Evolutionary conservation across 2,888 invertebrate genomes (phyloP).

Genomic region (Dicyrtoma fusca): DNA sequence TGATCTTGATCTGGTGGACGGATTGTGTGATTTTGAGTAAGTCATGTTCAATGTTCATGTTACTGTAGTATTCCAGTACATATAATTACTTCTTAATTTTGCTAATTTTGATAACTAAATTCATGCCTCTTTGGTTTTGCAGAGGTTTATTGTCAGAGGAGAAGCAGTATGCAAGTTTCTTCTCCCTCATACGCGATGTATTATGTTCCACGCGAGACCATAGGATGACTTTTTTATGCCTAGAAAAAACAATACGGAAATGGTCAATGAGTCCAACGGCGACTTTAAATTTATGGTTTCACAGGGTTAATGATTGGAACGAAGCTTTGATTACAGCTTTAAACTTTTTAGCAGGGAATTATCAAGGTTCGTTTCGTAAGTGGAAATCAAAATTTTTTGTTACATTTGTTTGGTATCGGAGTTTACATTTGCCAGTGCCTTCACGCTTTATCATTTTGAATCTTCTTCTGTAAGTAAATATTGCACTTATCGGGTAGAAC

Average conservation of each 20-base stretch:
- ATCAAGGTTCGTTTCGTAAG: conserved; percentile 61
- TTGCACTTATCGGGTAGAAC: too few relatives aligned
- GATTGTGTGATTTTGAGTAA: conserved; percentile 55
- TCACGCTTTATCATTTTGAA: too few relatives aligned
- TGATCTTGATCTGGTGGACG: conserved; percentile 58
- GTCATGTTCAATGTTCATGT: too few relatives aligned
- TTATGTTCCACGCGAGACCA: conserved; percentile 84
- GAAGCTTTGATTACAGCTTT: conserved; percentile 76
- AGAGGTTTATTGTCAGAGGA: conserved; percentile 73
- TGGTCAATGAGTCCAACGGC: conserved; percentile 82
- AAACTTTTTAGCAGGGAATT: conserved; percentile 81
- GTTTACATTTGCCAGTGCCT: too few relatives aligned
- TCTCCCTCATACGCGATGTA: conserved; percentile 83
- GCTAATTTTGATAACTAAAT: neutral
- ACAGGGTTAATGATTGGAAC: conserved; percentile 72
- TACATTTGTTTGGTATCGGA: neutral
- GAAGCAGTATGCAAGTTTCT: conserved; percentile 76
- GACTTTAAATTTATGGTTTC: conserved; percentile 79
- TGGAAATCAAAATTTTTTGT: conserved; percentile 27
- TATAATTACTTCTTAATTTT: too few relatives aligned
- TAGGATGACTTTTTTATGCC: conserved; percentile 74
- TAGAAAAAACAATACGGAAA: conserved; percentile 73
- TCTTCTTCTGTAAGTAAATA: too few relatives aligned
- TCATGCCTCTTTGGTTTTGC: conserved; percentile 35
- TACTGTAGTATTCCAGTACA: too few relatives aligned